phyloP scores from a whole-genome alignment of 2,113 vertebrate genomes.

The Poecile atricapillus region DNA sequence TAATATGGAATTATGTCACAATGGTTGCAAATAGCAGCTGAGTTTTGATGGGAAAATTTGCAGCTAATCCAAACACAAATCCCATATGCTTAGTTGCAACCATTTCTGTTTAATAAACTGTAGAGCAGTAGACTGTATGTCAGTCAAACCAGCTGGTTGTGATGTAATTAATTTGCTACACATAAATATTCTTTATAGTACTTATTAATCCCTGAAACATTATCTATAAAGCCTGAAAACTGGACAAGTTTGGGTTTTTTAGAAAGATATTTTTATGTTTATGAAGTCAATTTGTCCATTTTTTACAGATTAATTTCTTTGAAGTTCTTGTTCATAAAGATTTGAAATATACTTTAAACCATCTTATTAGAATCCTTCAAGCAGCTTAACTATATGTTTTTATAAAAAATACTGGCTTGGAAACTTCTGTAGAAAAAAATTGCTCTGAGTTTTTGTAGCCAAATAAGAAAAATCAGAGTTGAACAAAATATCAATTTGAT shows the following conservation, averaged over 20 bases:
- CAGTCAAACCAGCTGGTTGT: background rate
- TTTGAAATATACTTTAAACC: background rate
- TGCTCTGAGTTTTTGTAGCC: background rate
- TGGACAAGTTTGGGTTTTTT: background rate
- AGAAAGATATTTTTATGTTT: background rate
- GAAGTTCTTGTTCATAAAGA: background rate
- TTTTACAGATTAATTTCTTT: background rate
- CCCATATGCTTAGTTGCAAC: background rate
- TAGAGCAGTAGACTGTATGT: background rate
- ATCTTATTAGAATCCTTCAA: background rate
- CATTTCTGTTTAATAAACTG: background rate
- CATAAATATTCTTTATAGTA: background rate
- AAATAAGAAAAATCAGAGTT: background rate
- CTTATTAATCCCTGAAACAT: background rate
- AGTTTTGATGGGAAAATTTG: background rate
- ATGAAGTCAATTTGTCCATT: background rate
- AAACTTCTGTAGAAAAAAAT: background rate
- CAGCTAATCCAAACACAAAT: background rate
- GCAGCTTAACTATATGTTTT: background rate
- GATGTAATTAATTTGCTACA: background rate
- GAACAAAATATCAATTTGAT: background rate
- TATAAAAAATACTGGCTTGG: background rate
- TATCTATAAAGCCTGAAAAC: background rate
- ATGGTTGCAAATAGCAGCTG: background rate
- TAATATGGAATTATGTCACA: background rate